phyloP scores from a whole-genome alignment of 2,113 vertebrate species.

The Pandion haliaetus region DNA sequence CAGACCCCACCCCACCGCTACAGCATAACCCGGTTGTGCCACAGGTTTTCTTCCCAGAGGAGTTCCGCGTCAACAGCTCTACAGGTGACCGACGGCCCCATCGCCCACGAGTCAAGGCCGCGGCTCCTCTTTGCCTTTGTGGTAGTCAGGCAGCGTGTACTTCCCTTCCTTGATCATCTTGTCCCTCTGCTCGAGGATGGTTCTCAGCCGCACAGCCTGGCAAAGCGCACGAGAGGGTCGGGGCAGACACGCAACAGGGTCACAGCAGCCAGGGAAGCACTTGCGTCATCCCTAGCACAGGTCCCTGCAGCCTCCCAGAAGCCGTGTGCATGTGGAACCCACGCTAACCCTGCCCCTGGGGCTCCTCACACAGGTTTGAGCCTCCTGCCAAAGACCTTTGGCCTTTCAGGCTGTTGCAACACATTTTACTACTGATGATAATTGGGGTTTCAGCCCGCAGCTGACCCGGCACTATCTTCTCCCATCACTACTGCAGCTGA shows the following conservation, averaged over 20 bases:
- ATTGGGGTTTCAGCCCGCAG: too few relatives aligned
- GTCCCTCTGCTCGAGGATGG: conserved; percentile 78
- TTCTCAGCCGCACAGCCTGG: conserved; percentile 73
- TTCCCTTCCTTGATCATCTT: conserved; percentile 88
- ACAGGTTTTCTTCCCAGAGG: fast-evolving
- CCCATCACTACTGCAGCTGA: not conserved
- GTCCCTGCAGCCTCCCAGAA: not conserved
- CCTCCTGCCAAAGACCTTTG: not conserved
- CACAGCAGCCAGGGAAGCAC: not conserved
- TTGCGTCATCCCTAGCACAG: fast-evolving
- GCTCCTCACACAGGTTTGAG: fast-evolving
- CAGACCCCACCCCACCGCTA: not conserved
- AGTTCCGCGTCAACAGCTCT: fast-evolving
- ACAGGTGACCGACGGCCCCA: fast-evolving
- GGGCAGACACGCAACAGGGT: not conserved
- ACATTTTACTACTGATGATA: fast-evolving
- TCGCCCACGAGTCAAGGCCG: conserved; percentile 49
- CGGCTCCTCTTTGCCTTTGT: conserved; percentile 65
- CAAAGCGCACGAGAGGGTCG: not conserved
- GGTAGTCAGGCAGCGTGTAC: conserved; percentile 79
- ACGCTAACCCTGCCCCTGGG: fast-evolving
- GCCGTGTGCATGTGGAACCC: fast-evolving
- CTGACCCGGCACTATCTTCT: not conserved
- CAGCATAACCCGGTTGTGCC: fast-evolving
- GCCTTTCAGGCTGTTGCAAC: too few relatives aligned